phyloP scores from a whole-genome alignment of 2,888 invertebrate genomes.

The Pseudanteris insignis region DNA sequence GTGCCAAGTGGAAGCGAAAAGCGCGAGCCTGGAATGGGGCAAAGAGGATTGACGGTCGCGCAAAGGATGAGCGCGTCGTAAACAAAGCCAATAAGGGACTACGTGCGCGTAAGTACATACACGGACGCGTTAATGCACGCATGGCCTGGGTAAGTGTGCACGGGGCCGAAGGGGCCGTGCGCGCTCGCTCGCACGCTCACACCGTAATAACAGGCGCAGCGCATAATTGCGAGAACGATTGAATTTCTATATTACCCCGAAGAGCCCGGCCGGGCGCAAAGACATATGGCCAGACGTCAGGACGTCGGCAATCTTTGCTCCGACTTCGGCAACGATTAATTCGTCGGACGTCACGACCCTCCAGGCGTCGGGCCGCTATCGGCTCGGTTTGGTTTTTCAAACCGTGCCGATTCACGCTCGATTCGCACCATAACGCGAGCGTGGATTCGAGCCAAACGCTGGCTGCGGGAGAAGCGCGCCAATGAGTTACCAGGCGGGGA shows the following conservation, averaged over 20 bases:
- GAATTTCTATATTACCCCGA: slow-evolving; percentile 64
- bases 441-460: slow-evolving; percentile 63
- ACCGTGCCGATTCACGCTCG: slow-evolving; percentile 52
- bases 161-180: slow-evolving; percentile 48
- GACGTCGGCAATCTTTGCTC: slow-evolving; percentile 35
- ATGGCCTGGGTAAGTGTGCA: slow-evolving; percentile 26
- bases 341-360: slow-evolving; percentile 13
- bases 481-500: slow-evolving; percentile 65
- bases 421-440: slow-evolving; percentile 54
- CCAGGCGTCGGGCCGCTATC: slow-evolving; percentile 4
- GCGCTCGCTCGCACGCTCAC: slow-evolving; percentile 45
- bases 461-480: slow-evolving; percentile 51
- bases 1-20: too few relatives aligned
- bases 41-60: slow-evolving; percentile 45
- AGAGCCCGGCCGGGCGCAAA: slow-evolving; percentile 39
- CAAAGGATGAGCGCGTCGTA: slow-evolving; percentile 59
- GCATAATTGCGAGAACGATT: slow-evolving; percentile 65
- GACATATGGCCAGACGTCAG: slow-evolving; percentile 34
- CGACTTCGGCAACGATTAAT: slow-evolving; percentile 43
- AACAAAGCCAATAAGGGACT: slow-evolving; percentile 65
- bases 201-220: slow-evolving; percentile 62
- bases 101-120: slow-evolving; percentile 51
- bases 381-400: slow-evolving; percentile 45
- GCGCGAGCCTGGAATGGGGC: too few relatives aligned
- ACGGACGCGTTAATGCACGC: slow-evolving; percentile 28